Conservation (phyloP, 2,113 vertebrate species). For the Hypomesus transpacificus region DNA sequence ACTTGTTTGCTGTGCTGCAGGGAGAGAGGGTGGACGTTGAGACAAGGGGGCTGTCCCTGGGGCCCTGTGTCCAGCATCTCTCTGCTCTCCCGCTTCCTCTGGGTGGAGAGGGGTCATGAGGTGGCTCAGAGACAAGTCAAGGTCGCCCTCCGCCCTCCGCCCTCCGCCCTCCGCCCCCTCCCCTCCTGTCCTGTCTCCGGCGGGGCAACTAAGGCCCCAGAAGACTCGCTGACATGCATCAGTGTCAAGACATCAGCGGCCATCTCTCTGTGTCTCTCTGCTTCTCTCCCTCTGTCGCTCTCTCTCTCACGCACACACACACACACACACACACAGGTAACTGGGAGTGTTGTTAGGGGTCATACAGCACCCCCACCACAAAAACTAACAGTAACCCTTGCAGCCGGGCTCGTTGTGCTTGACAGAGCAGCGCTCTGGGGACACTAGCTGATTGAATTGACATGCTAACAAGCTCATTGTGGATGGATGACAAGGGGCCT, state of each 20-base stretch:
- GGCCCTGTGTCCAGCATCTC: neutral
- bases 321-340: neutral
- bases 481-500: conserved; percentile 53
- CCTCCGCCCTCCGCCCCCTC: conserved; percentile 34
- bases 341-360: conserved; percentile 64
- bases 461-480: conserved; percentile 77
- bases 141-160: conserved; percentile 34
- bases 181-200: neutral
- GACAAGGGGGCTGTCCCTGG: neutral
- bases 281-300: neutral
- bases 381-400: no score
- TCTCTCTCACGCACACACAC: neutral
- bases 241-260: conserved; percentile 1
- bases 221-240: conserved; percentile 6
- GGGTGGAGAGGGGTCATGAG: conserved; percentile 41
- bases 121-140: conserved; percentile 48
- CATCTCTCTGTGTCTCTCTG: neutral
- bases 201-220: conserved; percentile 30
- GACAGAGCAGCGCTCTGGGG: conserved; percentile 68
- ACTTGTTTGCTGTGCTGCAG: neutral
- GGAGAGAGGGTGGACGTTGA: conserved; percentile 15
- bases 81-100: conserved; percentile 13
- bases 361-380: conserved; percentile 50
- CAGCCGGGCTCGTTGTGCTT: conserved; percentile 60
- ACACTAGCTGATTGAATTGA: conserved; percentile 75